These are phyloP conservation scores for Chrysopa pallens DNA, from an alignment of 1,140 invertebrate species.

Conservation along the genomic window DNA sequence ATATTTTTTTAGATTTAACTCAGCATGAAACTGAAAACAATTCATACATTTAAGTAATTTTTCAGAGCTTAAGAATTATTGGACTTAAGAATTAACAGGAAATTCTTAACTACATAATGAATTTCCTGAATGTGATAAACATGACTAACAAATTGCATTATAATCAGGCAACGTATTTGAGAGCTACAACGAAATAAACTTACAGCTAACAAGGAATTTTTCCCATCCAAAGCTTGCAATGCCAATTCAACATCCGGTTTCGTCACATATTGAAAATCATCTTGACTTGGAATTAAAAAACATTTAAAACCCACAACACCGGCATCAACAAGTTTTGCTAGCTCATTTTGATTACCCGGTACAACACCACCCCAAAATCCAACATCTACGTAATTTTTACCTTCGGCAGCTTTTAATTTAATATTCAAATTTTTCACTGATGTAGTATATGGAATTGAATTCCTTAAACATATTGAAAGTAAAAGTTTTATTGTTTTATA, in stretches of 20 bases:
- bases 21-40: constrained; percentile 44
- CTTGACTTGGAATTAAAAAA: constrained; percentile 47
- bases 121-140: too few species aligned
- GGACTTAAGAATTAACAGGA: too few species aligned
- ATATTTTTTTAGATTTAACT: constrained; percentile 17
- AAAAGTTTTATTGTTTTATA: too few species aligned
- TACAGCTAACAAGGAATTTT: too few species aligned
- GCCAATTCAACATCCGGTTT: constrained; percentile 32
- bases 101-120: too few species aligned
- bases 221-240: constrained; percentile 31
- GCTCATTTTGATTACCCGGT: constrained; percentile 33
- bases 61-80: too few species aligned
- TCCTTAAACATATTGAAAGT: constrained; percentile 25
- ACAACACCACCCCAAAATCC: constrained; percentile 59
- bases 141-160: too few species aligned
- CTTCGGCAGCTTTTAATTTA: constrained; percentile 36
- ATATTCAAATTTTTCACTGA: constrained; percentile 35
- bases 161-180: too few species aligned
- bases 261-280: constrained; percentile 41
- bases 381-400: constrained; percentile 46
- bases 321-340: constrained; percentile 34
- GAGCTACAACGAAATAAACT: too few species aligned
- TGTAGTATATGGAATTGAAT: constrained; percentile 50
- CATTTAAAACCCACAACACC: constrained; percentile 60
- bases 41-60: not conserved